Evolutionary conservation across 1,140 invertebrate genomes (phyloP), one percentile per base, ranked within the genome.

Genomic region (Tachypleus tridentatus): DNA sequence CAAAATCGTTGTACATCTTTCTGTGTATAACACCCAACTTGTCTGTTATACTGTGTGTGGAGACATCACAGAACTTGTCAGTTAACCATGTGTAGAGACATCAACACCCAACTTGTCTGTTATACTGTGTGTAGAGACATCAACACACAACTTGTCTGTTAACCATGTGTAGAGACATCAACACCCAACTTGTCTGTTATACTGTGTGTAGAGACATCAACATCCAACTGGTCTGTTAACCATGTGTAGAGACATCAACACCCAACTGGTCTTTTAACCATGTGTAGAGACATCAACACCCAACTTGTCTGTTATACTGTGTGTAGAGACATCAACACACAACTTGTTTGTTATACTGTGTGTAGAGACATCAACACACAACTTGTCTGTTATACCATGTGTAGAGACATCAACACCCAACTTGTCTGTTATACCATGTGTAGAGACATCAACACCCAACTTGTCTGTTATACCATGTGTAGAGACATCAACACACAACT

Each of bases 101-200:
- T 54, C n/a, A 54, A 8, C 6, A n/a, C n/a, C 53, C 2, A 8
- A 54, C n/a, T 54, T 8, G 7, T 54, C n/a, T 54, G 47, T 52
- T 9, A 61, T 52, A 49, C 62, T 58, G n/a, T n/a, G 10, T 53
- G 51, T 57, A 57, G 52, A 50, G 50, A 58, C 10, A 5, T 59
- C 2, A 58, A 62, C 8, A 58, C 49, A 4, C 3, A 60, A n/a
- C n/a, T n/a, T n/a, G n/a, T n/a, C n/a, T n/a, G n/a, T n/a, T n/a
- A n/a, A n/a, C n/a, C n/a, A n/a, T n/a, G n/a, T n/a, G n/a, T n/a
- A n/a, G n/a, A n/a, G n/a, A n/a, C n/a, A n/a, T n/a, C n/a, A n/a
- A n/a, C n/a, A n/a, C n/a, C n/a, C n/a, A n/a, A n/a, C 0, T 29
- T 29, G 29, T 29, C 2, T 29, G 29, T 29, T 29, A 29, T 29